phyloP scores from a whole-genome alignment of 2,797 vertebrate species.

The Emys orbicularis region DNA sequence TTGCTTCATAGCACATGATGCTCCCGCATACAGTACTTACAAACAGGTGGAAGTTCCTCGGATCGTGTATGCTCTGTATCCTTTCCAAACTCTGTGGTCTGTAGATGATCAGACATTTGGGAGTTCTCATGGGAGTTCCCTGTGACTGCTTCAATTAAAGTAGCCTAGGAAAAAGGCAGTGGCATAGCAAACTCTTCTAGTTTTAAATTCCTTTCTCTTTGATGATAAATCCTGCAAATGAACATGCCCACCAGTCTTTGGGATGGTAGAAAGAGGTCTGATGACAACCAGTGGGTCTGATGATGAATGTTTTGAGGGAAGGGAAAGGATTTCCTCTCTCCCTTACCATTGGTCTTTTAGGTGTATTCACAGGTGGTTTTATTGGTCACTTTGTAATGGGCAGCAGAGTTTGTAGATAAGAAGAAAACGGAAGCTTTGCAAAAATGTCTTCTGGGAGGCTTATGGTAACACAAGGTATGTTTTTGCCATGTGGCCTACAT shows the following conservation, averaged over 20 bases:
- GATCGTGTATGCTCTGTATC: background rate
- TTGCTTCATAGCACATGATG: background rate
- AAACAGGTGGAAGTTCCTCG: background rate
- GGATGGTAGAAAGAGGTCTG: background rate
- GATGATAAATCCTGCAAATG: background rate
- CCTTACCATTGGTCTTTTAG: background rate
- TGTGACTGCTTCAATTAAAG: background rate
- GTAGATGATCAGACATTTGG: background rate
- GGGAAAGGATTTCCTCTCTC: background rate
- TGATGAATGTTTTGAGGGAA: background rate
- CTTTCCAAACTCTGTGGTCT: background rate
- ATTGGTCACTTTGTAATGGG: background rate
- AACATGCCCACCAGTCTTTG: background rate
- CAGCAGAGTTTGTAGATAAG: background rate
- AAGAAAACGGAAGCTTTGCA: background rate
- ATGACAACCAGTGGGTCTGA: background rate
- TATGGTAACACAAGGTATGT: background rate
- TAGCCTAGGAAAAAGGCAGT: background rate
- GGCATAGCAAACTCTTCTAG: background rate
- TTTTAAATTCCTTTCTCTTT: background rate
- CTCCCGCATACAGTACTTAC: background rate
- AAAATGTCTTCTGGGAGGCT: accelerated
- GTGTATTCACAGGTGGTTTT: accelerated
- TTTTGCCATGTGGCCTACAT: background rate
- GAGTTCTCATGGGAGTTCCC: background rate